Base-by-base conservation (phyloP, 2,113 vertebrate species). In the Dicerorhinus sumatrensis region DNA sequence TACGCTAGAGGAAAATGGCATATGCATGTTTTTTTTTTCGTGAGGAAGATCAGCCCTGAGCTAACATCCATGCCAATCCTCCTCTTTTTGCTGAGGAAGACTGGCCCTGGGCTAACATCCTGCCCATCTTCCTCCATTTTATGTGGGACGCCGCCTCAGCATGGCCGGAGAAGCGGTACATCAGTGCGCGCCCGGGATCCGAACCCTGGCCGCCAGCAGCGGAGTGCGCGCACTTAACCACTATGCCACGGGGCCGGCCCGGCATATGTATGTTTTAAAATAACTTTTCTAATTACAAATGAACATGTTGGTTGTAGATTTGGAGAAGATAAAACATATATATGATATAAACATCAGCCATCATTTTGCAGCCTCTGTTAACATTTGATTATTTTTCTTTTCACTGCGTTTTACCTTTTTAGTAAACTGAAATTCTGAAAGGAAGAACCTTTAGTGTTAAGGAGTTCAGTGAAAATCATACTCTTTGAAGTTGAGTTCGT, bases 401-500 rank as follows among this genome's bases (percentile, higher is more conserved):
- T 70, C 17, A 42, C n/a, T 80, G 5, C 11, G 65, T 96, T 73
- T 92, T 96, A n/a, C n/a, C 18, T 31, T 96, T 65, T 58, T 58
- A n/a, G 29, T 80, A 95, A 91, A 63, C 23, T 42, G 69, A 95
- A 87, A 87, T 80, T 81, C 16, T 77, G n/a, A 76, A 70, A 87
- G 65, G 46, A 69, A 76, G 77, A 76, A 33, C 27, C 16, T 92
- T 89, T 13, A 89, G 29, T 76, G 33, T 75, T 73, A 82, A 92
- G 31, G 21, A 67, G 89, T 89, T 88, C 67, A 92, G 83, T 48
- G 33, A 65, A 79, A 60, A 58, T 72, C 42, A 56, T 58, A 70
- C n/a, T 36, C 18, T 62, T 76, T 70, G 73, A 79, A 48, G 18
- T 85, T 79, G 60, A 87, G 62, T 79, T 90, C 20, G 46, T 72